phyloP scores from a whole-genome alignment of 1,140 invertebrate species.

The Achatina immaculata region DNA sequence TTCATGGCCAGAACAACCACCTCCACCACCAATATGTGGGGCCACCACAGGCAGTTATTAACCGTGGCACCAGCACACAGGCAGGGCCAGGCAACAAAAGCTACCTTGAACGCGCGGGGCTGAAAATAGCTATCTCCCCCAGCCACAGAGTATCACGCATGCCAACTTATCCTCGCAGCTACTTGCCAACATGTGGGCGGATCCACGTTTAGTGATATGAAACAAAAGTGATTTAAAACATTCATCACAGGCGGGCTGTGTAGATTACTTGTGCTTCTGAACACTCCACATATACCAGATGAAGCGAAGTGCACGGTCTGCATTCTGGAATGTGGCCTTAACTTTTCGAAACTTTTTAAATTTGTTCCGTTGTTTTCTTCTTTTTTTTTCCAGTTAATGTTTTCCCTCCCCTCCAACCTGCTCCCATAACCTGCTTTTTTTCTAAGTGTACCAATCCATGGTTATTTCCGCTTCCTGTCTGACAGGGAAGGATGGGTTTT shows the following conservation, averaged over 20 bases:
- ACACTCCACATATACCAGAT: not conserved
- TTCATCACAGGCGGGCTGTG: not conserved
- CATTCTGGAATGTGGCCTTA: too few species aligned
- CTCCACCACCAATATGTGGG: too few species aligned
- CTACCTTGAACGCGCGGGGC: not conserved
- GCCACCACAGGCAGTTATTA: too few species aligned
- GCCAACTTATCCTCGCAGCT: not conserved
- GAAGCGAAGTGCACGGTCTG: not conserved
- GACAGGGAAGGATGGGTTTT: not conserved
- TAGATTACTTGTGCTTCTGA: not conserved
- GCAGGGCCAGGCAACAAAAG: not conserved
- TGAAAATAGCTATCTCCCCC: not conserved
- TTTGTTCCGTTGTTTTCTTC: too few species aligned
- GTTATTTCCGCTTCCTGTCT: not conserved
- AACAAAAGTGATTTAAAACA: constrained; percentile 9
- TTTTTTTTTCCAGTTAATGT: not conserved
- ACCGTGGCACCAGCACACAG: too few species aligned
- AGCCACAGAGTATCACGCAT: not conserved
- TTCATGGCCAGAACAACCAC: too few species aligned
- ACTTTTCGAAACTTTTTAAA: too few species aligned
- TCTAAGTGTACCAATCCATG: not conserved
- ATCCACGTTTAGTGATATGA: not conserved
- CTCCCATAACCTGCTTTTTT: constrained; percentile 3
- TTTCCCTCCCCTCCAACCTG: not conserved
- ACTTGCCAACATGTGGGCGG: constrained; percentile 9